Base-by-base conservation (phyloP, 2,113 vertebrate genomes). In the Zosterops japonicus region DNA sequence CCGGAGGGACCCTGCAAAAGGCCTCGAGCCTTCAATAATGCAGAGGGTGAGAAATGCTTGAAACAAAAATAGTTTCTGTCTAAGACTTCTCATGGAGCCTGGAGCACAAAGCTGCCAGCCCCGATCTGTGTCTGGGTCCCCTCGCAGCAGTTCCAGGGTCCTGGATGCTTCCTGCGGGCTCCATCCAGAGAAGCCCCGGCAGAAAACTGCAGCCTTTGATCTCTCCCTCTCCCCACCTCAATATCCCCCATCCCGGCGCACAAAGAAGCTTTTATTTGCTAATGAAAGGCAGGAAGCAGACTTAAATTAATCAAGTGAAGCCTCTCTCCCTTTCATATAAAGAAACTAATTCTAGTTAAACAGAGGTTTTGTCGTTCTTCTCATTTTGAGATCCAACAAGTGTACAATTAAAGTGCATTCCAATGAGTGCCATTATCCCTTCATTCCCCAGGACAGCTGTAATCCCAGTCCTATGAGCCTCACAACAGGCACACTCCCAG, bases 11-110 rank as follows among this genome's bases (percentile, higher is more conserved):
- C 35, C 56, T 44, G 82, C 35, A 3, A 47, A 88, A n/a, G 72
- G 60, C 93, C 92, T 31, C 11, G 1, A 39, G 85, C 42, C 79
- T 15, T 96, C 79, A 93, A 94, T 83, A 92, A 96, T 92, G 93
- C 80, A 91, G 68, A 86, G 88, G 87, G 85, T 35, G 79, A 93
- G 89, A 95, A 94, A 60, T 1, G 47, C 47, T 81, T 92, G 41
- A 41, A 95, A 92, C 79, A 80, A 86, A 96, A 94, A 92, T 86
- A 88, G 87, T 75, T 91, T 93, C 90, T 96, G 95, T 74, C 90
- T 81, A 24, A 95, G 55, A 19, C 68, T 93, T 81, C 71, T 94
- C 56, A 22, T 29, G 65, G 44, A 96, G 88, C 88, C 93, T 59
- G 33, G 14, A 77, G 89, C 84, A 63, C 33, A 72, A 53, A 85